A percentile compares a stretch with the other conserved stretches of the same genome.
Evolutionary conservation across 2,888 invertebrate genomes (phyloP).

Genomic region (Hyalella azteca): DNA sequence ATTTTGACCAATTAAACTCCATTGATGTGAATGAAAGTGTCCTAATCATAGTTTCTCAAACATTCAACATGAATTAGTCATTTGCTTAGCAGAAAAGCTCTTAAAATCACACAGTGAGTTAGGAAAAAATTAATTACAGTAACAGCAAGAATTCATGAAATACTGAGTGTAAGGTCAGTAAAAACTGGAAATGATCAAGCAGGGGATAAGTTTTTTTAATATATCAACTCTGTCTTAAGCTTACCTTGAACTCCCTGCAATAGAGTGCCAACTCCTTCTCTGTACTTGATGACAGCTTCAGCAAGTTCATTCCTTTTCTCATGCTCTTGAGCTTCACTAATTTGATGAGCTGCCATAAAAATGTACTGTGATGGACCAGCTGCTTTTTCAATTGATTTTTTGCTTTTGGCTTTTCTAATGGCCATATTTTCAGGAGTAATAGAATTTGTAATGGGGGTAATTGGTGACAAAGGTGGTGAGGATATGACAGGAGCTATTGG

Average conservation of each 20-base stretch:
- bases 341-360: slow-evolving; percentile 54
- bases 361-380: slow-evolving; percentile 45
- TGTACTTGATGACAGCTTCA: slow-evolving; percentile 48
- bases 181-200: too few relatives aligned
- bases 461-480: slow-evolving; percentile 44
- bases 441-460: slow-evolving; percentile 49
- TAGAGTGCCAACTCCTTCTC: slow-evolving; percentile 52
- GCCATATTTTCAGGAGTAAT: slow-evolving; percentile 38
- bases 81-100: too few relatives aligned
- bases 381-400: slow-evolving; percentile 42
- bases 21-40: too few relatives aligned
- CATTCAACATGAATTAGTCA: too few relatives aligned
- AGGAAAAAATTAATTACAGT: too few relatives aligned
- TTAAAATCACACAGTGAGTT: too few relatives aligned
- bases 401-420: slow-evolving; percentile 38
- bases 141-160: too few relatives aligned
- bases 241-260: slow-evolving; percentile 55
- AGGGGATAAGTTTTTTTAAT: too few relatives aligned
- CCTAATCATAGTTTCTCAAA: too few relatives aligned
- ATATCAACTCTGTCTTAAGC: too few relatives aligned
- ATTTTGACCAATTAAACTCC: too few relatives aligned
- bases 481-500: neutral
- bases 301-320: slow-evolving; percentile 46
- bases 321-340: slow-evolving; percentile 49
- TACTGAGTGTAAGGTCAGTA: too few relatives aligned